Evolutionary conservation across 2,797 vertebrate genomes (phyloP).

Genomic region (Hipposideros larvatus): DNA sequence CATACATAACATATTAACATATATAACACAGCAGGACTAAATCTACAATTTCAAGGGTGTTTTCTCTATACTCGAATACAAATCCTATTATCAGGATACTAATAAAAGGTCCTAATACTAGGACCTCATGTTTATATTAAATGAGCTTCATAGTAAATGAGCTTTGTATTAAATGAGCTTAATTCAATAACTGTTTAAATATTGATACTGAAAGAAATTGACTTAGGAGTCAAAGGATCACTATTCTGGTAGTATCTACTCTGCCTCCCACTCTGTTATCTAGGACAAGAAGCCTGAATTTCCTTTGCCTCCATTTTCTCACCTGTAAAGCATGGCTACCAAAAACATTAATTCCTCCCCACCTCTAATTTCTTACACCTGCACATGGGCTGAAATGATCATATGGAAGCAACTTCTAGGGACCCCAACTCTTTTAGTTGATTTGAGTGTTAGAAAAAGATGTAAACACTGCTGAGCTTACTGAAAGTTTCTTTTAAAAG

Average conservation of each 20-base stretch:
- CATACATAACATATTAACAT: slow-evolving; percentile 34
- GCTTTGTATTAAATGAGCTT: slow-evolving; percentile 16
- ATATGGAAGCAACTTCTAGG: not conserved
- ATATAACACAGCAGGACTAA: slow-evolving; percentile 26
- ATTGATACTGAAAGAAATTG: slow-evolving; percentile 69
- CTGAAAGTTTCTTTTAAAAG: not conserved
- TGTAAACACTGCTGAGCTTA: slow-evolving; percentile 60
- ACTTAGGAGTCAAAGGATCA: not conserved
- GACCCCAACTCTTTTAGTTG: not conserved
- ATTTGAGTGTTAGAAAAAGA: slow-evolving; percentile 62
- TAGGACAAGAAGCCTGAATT: not conserved
- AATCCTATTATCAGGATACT: not conserved
- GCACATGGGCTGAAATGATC: not conserved
- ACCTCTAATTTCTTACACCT: not conserved
- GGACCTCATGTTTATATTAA: not conserved
- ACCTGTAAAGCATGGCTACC: not conserved
- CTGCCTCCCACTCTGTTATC: not conserved
- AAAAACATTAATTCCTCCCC: slow-evolving; percentile 39
- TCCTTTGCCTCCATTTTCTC: not conserved
- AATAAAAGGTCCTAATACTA: not conserved
- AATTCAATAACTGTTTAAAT: slow-evolving; percentile 68
- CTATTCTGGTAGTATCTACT: not conserved
- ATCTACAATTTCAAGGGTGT: slow-evolving; percentile 28
- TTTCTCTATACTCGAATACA: not conserved
- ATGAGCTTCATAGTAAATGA: not conserved